These are phyloP conservation scores for Columba janthina DNA, from an alignment of 2,113 vertebrate genomes.

Conservation along the genomic window DNA sequence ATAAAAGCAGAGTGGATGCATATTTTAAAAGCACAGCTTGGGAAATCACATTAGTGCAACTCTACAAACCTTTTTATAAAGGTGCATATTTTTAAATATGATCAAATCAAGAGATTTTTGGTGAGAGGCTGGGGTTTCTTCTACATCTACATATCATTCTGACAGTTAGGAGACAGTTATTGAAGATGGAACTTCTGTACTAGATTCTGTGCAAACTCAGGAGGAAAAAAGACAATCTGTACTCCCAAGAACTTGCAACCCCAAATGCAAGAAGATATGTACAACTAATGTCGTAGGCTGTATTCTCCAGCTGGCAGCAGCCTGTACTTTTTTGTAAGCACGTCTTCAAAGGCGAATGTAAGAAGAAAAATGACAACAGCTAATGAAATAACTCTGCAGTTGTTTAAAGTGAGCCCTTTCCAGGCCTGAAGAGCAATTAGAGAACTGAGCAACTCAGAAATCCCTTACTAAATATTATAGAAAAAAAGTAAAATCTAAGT, in stretches of 20 bases:
- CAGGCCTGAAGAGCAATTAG: not conserved
- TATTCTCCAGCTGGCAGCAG: not conserved
- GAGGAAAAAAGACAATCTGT: not conserved
- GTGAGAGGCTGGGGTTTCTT: not conserved
- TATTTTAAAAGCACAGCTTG: slow-evolving; percentile 47
- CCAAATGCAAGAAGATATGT: not conserved
- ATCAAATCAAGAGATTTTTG: not conserved
- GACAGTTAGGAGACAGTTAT: not conserved
- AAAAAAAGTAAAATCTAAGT: not conserved
- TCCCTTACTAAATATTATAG: not conserved
- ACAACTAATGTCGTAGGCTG: not conserved
- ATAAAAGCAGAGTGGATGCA: slow-evolving; percentile 45
- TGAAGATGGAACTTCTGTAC: not conserved
- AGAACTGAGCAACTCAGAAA: not conserved
- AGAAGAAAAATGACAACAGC: not conserved
- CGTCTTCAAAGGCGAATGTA: not conserved
- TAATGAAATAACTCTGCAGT: not conserved
- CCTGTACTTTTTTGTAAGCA: not conserved
- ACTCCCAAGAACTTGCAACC: not conserved
- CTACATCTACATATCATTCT: not conserved
- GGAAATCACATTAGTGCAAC: slow-evolving; percentile 4
- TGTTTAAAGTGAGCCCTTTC: not conserved
- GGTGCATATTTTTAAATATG: slow-evolving; percentile 17
- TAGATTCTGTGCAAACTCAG: not conserved
- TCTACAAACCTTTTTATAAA: not conserved